phyloP scores from a whole-genome alignment of 2,797 vertebrate genomes.

The Pangasius macronema region DNA sequence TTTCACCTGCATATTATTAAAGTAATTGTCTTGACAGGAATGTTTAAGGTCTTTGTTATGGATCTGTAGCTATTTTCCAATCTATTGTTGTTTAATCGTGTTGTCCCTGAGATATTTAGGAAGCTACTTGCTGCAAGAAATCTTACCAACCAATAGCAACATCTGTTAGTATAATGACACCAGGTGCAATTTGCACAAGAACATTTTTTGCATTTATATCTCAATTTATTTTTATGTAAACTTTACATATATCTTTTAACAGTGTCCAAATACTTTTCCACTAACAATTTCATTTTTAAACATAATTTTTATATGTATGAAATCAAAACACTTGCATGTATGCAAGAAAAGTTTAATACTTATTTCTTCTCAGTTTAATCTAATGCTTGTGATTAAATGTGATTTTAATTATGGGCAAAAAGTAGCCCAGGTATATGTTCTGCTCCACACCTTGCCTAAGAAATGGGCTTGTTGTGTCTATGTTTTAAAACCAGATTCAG shows the following conservation, averaged over 20 bases:
- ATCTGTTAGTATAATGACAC: not conserved
- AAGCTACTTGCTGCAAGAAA: not conserved
- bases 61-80: not conserved
- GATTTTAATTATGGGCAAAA: not conserved
- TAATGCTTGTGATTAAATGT: no score
- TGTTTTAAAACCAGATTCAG: not conserved
- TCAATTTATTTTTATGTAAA: not conserved
- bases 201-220: not conserved
- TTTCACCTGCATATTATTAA: not conserved
- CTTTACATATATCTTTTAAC: not conserved
- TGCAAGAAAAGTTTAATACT: no score
- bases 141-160: not conserved
- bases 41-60: not conserved
- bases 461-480: not conserved
- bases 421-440: not conserved
- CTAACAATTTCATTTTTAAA: not conserved
- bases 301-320: not conserved
- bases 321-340: not conserved
- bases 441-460: not conserved
- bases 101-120: not conserved
- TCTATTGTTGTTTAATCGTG: not conserved
- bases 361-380: not conserved
- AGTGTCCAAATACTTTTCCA: not conserved
- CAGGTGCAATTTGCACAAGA: not conserved
- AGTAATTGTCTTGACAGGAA: not conserved